phyloP scores from a whole-genome alignment of 2,113 vertebrate species.

The Etia nguti region DNA sequence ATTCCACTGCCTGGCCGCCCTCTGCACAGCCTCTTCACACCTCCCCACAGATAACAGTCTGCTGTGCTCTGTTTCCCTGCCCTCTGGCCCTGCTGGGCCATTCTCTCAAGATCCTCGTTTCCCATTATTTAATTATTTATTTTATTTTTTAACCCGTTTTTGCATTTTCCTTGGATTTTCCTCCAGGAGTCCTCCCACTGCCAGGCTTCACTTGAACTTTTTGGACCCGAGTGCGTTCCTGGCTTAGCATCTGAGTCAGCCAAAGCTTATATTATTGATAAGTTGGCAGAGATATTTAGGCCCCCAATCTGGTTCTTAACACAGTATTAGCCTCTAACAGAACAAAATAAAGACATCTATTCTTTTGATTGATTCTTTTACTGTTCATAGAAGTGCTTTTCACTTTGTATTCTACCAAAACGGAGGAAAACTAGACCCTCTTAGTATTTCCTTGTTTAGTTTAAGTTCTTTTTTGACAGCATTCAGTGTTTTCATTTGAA shows the following conservation, averaged over 20 bases:
- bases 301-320: conserved; percentile 28
- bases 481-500: not conserved
- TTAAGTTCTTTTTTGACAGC: not conserved
- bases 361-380: not conserved
- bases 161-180: not conserved
- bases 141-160: not conserved
- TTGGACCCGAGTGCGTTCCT: not conserved
- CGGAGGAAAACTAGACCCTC: not conserved
- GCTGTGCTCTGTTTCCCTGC: not conserved
- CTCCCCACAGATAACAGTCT: not conserved
- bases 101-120: not conserved
- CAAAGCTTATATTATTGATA: conserved; percentile 43
- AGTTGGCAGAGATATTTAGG: conserved; percentile 27
- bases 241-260: not conserved
- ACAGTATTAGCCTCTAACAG: not conserved
- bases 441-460: not conserved
- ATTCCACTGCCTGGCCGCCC: not conserved
- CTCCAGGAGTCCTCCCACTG: not conserved
- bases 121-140: not conserved
- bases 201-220: not conserved
- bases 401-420: not conserved
- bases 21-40: not conserved
- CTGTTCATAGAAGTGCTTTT: not conserved
- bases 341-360: not conserved
- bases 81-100: not conserved